A percentile compares a stretch with the other conserved stretches of the same genome.
phyloP scores from a whole-genome alignment of 1,140 invertebrate species.

The Drosophila kikkawai region DNA sequence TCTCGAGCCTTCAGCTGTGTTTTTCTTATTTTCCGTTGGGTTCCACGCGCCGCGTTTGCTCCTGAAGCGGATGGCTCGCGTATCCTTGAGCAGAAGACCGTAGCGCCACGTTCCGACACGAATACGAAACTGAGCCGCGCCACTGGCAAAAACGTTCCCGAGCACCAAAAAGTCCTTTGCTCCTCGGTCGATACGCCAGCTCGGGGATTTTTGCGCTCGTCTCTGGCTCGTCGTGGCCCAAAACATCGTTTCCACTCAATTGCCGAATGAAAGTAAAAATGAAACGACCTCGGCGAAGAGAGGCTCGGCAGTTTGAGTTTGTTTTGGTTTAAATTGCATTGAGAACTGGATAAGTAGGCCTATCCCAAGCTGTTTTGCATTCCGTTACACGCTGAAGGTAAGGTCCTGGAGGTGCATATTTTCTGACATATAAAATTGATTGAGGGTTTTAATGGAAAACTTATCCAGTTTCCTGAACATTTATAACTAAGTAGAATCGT shows the following conservation, averaged over 20 bases:
- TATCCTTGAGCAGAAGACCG: constrained; percentile 81
- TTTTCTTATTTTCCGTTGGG: constrained; percentile 22
- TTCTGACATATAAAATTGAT: background rate
- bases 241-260: constrained; percentile 75
- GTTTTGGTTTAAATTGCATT: constrained; percentile 84
- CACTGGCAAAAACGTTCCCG: constrained; percentile 71
- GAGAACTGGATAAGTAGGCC: constrained; percentile 63
- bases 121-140: constrained; percentile 84
- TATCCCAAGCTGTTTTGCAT: constrained; percentile 76
- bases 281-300: constrained; percentile 17
- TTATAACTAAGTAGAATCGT: no score
- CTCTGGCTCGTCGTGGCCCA: constrained; percentile 2
- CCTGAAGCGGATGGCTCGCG: constrained; percentile 49
- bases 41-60: constrained; percentile 41
- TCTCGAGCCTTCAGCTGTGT: constrained; percentile 45
- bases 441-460: background rate
- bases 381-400: constrained; percentile 3
- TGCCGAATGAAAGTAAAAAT: constrained; percentile 80
- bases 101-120: constrained; percentile 84
- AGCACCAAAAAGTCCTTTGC: constrained; percentile 69
- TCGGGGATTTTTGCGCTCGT: constrained; percentile 58
- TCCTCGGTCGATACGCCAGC: constrained; percentile 53
- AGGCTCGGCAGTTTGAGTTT: constrained; percentile 72
- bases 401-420: background rate
- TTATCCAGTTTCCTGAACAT: no score